Evolutionary conservation across 35 echinoderm and acorn worm species (phyloP).

Genomic region (Ophioderma brevispina): DNA sequence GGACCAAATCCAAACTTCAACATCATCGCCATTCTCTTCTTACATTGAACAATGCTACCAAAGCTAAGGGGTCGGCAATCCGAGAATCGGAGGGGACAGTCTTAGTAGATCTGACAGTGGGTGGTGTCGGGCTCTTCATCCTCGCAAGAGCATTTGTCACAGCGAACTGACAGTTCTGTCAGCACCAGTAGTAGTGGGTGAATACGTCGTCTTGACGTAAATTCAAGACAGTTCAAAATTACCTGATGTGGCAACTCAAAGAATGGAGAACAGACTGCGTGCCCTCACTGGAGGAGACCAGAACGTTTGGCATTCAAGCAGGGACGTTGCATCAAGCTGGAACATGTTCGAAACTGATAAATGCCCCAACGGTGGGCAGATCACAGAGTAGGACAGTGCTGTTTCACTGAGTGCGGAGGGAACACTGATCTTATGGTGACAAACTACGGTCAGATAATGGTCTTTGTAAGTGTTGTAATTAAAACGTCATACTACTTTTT

Average conservation of each 20-base stretch:
- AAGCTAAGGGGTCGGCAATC: background rate
- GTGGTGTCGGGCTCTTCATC: constrained; percentile 46
- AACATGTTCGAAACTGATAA: background rate
- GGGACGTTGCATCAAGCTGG: too few species aligned
- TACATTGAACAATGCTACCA: background rate
- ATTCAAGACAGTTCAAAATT: background rate
- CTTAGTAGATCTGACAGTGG: constrained; percentile 52
- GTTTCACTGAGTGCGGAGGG: too few species aligned
- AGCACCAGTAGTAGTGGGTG: constrained; percentile 45
- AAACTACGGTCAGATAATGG: too few species aligned
- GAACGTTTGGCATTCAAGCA: too few species aligned
- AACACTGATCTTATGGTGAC: too few species aligned
- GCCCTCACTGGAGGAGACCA: too few species aligned
- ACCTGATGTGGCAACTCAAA: too few species aligned
- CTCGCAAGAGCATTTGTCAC: constrained; percentile 39
- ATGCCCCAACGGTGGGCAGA: constrained; percentile 26
- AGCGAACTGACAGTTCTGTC: constrained; percentile 36
- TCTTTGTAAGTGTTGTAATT: too few species aligned
- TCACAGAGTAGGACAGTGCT: background rate
- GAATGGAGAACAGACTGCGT: too few species aligned
- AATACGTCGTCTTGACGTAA: constrained; percentile 28
- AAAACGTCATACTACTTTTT: too few species aligned
- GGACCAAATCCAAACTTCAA: background rate
- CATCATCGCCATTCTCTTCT: background rate
- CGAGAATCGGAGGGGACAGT: background rate